Conservation (phyloP, 2,797 vertebrate genomes). For the Crax fasciolata region DNA sequence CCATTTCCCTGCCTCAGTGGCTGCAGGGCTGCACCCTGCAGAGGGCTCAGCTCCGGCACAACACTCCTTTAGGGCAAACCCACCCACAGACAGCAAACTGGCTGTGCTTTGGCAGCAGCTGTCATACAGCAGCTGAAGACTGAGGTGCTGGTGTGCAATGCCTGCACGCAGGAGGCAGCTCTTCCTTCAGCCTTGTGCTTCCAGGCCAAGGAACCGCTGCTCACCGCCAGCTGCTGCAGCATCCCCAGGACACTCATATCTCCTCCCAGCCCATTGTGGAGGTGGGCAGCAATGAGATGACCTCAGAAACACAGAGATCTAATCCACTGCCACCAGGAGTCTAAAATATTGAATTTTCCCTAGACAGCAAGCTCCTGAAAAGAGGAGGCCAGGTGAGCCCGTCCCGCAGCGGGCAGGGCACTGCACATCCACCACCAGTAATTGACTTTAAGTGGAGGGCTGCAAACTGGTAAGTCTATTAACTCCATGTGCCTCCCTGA, state of each 20-base stretch:
- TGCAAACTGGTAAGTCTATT: slow-evolving; percentile 45
- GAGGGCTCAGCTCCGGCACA: not conserved
- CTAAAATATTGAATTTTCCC: not conserved
- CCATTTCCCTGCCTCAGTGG: accelerated
- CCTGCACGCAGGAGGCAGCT: not conserved
- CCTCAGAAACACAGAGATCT: slow-evolving; percentile 22
- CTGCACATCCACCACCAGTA: not conserved
- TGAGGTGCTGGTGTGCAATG: not conserved
- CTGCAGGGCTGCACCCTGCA: not conserved
- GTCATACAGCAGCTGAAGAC: not conserved
- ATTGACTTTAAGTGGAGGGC: slow-evolving; percentile 7
- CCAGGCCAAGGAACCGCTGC: accelerated
- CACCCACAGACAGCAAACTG: not conserved
- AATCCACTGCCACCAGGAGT: not conserved
- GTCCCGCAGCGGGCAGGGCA: not conserved
- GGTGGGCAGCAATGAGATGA: not conserved
- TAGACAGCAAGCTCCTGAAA: not conserved
- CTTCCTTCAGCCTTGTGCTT: accelerated
- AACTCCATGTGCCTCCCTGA: slow-evolving; percentile 42
- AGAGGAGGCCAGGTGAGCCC: not conserved
- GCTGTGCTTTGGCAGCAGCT: not conserved
- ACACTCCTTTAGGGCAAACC: not conserved
- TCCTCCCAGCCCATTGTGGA: not conserved
- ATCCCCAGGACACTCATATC: not conserved
- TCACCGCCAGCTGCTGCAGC: accelerated